Conservation (phyloP, 1,140 invertebrate genomes). For the Conopomorpha cramerella region DNA sequence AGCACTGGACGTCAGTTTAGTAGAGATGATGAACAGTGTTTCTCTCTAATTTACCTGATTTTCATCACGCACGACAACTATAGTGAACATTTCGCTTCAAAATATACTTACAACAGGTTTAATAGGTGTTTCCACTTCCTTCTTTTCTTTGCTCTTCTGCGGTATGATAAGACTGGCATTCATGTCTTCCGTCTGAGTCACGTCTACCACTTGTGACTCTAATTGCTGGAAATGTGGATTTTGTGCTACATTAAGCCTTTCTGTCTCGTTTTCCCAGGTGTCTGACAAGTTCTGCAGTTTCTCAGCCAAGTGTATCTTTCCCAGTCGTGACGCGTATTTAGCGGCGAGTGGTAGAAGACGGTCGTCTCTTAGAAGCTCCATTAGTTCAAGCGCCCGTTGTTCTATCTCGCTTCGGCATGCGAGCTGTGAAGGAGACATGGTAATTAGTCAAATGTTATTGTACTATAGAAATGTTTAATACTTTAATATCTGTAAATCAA, state of each 20-base stretch:
- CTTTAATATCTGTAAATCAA: no score
- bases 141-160: constrained; percentile 33
- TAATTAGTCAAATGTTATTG: no score
- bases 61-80: no score
- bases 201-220: constrained; percentile 45
- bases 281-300: constrained; percentile 60
- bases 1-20: no score
- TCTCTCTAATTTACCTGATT: no score
- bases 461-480: no score
- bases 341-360: constrained; percentile 81
- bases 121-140: constrained; percentile 28
- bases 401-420: constrained; percentile 84
- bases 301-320: constrained; percentile 77
- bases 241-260: constrained; percentile 22
- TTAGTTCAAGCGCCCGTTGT: constrained; percentile 83
- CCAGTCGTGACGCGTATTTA: constrained; percentile 81
- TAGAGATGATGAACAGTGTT: no score
- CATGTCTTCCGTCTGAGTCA: constrained; percentile 28
- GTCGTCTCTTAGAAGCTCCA: constrained; percentile 78
- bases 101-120: constrained; percentile 42
- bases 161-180: constrained; percentile 49
- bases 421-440: no score
- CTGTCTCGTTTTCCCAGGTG: constrained; percentile 29
- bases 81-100: no score
- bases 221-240: constrained; percentile 32